Conservation (phyloP, 1,140 invertebrate species). For the Zaprionus ghesquierei region DNA sequence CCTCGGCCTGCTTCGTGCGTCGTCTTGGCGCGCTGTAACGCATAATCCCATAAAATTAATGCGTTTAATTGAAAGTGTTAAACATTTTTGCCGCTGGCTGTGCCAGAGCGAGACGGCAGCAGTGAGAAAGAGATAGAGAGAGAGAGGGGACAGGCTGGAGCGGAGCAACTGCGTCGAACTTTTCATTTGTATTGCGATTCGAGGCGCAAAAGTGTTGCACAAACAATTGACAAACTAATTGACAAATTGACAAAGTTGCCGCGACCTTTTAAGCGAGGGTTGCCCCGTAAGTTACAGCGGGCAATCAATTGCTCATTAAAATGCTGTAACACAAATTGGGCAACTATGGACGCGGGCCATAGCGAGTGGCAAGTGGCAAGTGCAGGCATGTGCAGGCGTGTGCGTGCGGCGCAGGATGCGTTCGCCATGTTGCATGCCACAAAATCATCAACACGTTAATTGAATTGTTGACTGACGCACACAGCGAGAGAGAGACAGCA, state of each 20-base stretch:
- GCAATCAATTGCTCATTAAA: slow-evolving; percentile 77
- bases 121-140: neutral
- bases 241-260: slow-evolving; percentile 62
- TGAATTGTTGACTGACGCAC: slow-evolving; percentile 82
- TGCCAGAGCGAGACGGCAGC: neutral
- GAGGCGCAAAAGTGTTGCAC: slow-evolving; percentile 47
- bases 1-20: neutral
- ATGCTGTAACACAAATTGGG: slow-evolving; percentile 47
- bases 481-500: neutral
- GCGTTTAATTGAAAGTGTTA: slow-evolving; percentile 80
- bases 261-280: neutral
- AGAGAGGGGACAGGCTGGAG: neutral
- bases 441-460: slow-evolving; percentile 82
- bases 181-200: slow-evolving; percentile 13
- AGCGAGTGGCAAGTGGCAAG: neutral
- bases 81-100: slow-evolving; percentile 51
- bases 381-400: neutral
- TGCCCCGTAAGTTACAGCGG: neutral
- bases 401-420: slow-evolving; percentile 45
- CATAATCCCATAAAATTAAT: slow-evolving; percentile 78
- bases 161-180: slow-evolving; percentile 48
- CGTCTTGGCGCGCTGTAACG: slow-evolving; percentile 16
- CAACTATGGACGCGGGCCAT: neutral
- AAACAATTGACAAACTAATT: slow-evolving; percentile 67
- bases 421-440: slow-evolving; percentile 74